Evolutionary conservation across 35 echinoderm and acorn worm species (phyloP).

Genomic region (Hemicentrotus pulcherrimus): DNA sequence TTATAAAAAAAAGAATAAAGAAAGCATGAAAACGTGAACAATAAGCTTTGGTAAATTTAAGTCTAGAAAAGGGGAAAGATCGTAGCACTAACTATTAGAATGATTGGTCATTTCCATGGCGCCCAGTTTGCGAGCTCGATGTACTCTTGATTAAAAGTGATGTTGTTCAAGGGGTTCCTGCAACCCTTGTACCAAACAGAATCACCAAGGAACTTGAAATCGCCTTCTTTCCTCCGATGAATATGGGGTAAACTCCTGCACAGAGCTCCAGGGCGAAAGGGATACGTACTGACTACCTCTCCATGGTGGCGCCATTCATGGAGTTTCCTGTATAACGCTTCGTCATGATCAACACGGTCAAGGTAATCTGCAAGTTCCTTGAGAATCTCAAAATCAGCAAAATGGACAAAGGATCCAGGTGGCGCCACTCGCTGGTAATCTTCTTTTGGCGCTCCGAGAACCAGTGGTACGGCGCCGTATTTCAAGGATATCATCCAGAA

Average conservation of each 20-base stretch:
- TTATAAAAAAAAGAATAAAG: too few relatives aligned
- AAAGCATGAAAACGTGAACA: too few relatives aligned
- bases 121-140: too few relatives aligned
- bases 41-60: too few relatives aligned
- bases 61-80: too few relatives aligned
- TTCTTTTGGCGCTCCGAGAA: conserved; percentile 43
- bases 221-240: not conserved
- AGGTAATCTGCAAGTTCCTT: conserved; percentile 51
- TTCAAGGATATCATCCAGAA: conserved; percentile 39
- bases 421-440: conserved; percentile 59
- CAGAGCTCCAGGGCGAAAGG: conserved; percentile 33
- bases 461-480: conserved; percentile 48
- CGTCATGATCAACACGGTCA: not conserved
- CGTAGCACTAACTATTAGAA: too few relatives aligned
- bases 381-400: conserved; percentile 41
- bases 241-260: conserved; percentile 46
- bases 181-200: not conserved
- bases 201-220: not conserved
- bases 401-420: conserved; percentile 57
- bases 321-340: conserved; percentile 43
- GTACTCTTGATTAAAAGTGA: too few relatives aligned
- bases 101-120: too few relatives aligned
- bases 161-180: not conserved
- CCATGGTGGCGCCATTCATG: conserved; percentile 51
- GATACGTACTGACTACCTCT: not conserved